Conservation (phyloP, 2,888 invertebrate species). For the Aethes cnicana region DNA sequence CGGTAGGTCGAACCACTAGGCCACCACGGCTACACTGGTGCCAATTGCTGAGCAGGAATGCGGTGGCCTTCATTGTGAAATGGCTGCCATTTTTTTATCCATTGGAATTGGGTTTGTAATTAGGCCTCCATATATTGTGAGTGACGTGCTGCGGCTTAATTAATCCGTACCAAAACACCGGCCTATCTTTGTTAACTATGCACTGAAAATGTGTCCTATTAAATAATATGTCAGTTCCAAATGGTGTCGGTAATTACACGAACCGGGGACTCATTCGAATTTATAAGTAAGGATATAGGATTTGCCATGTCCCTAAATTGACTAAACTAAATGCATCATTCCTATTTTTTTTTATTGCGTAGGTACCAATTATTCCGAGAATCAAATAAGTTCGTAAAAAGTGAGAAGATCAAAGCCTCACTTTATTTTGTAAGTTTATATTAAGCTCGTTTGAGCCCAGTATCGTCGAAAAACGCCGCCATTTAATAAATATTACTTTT, state of each 20-base stretch:
- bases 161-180: constrained; percentile 50
- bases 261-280: too few relatives aligned
- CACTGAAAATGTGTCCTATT: constrained; percentile 42
- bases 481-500: constrained; percentile 59
- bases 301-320: too few relatives aligned
- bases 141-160: constrained; percentile 64
- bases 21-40: too few relatives aligned
- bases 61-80: too few relatives aligned
- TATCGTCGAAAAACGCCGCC: constrained; percentile 38
- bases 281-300: too few relatives aligned
- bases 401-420: not conserved
- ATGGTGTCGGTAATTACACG: not conserved
- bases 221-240: not conserved
- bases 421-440: constrained; percentile 38
- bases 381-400: not conserved
- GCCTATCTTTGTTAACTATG: constrained; percentile 55
- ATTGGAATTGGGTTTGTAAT: constrained; percentile 54
- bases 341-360: too few relatives aligned
- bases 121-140: constrained; percentile 47
- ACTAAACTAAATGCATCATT: too few relatives aligned
- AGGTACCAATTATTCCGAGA: not conserved
- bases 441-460: constrained; percentile 45
- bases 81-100: constrained; percentile 43
- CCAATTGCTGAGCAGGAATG: too few relatives aligned
- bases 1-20: too few relatives aligned